phyloP scores from a whole-genome alignment of 2,797 vertebrate genomes.

The Cuniculus paca region DNA sequence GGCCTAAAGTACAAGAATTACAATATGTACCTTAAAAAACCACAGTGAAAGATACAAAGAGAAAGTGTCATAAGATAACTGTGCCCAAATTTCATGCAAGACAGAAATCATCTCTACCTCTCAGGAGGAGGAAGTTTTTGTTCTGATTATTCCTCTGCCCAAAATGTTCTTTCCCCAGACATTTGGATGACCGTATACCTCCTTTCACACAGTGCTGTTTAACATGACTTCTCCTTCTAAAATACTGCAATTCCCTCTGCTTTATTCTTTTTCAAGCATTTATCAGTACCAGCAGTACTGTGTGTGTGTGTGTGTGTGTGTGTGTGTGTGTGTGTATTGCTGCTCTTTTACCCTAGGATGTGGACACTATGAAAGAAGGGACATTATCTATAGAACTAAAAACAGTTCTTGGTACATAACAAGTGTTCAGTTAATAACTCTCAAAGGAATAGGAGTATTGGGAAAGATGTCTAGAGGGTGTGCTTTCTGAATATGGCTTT shows the following conservation, averaged over 20 bases:
- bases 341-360: neutral
- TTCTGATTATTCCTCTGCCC: neutral
- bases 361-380: neutral
- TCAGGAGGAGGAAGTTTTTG: neutral
- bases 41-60: neutral
- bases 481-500: constrained; percentile 26
- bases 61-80: neutral
- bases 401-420: neutral
- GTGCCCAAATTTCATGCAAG: neutral
- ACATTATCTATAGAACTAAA: neutral
- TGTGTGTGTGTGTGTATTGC: neutral
- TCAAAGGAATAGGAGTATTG: neutral
- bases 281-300: neutral
- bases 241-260: neutral
- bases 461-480: neutral
- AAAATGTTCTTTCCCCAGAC: neutral
- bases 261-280: neutral
- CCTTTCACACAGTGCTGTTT: neutral
- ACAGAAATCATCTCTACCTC: neutral
- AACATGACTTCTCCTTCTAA: neutral
- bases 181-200: neutral
- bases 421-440: neutral
- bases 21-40: neutral
- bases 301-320: neutral
- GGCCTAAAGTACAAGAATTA: neutral